phyloP scores from a whole-genome alignment of 2,113 vertebrate genomes.

The Oryzias woworae region DNA sequence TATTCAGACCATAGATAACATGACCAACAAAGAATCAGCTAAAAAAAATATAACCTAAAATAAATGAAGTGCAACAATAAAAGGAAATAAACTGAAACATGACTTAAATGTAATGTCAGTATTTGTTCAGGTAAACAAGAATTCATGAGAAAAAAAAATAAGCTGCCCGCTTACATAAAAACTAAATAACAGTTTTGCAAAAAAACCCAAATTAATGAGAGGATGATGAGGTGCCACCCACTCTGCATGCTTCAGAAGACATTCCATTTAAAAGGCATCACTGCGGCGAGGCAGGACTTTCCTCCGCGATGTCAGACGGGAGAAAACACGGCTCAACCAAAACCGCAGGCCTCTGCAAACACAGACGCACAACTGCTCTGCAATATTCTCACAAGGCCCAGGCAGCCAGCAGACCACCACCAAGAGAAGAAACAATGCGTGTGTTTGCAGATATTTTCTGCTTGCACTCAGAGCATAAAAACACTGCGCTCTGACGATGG shows the following conservation, averaged over 20 bases:
- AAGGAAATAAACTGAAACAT: neutral
- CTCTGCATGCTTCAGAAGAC: too few relatives aligned
- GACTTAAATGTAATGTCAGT: neutral
- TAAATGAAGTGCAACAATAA: neutral
- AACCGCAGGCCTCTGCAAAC: constrained; percentile 33
- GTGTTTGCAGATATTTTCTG: constrained; percentile 47
- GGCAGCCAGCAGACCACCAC: constrained; percentile 10
- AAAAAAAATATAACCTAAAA: neutral
- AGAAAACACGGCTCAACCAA: constrained; percentile 15
- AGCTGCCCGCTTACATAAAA: neutral
- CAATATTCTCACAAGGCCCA: constrained; percentile 13
- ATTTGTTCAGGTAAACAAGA: neutral
- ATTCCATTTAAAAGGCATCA: too few relatives aligned
- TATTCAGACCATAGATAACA: neutral
- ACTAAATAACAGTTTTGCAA: constrained; percentile 8
- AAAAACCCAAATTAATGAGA: constrained; percentile 16
- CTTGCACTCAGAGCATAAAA: constrained; percentile 38
- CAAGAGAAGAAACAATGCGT: constrained; percentile 33
- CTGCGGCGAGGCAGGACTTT: neutral
- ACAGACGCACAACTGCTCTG: constrained; percentile 1
- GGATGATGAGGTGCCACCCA: neutral
- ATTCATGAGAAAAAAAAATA: constrained; percentile 4
- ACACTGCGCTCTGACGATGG: constrained; percentile 33
- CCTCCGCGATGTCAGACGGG: neutral
- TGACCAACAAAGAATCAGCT: neutral